Evolutionary conservation across 1,140 invertebrate species (phyloP).

Genomic region (Trichomalopsis sarcophagae): DNA sequence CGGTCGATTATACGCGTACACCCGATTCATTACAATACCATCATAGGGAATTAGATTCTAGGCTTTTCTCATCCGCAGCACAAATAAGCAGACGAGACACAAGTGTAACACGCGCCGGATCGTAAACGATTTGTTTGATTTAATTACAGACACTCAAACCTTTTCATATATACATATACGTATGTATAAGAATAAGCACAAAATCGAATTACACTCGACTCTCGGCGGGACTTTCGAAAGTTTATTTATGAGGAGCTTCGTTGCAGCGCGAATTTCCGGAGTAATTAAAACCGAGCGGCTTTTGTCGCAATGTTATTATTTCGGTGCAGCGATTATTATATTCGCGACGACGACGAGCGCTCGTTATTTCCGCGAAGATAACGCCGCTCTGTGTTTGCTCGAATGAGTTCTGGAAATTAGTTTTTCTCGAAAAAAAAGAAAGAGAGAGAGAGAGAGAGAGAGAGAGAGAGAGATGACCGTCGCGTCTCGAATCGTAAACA

Average conservation of each 20-base stretch:
- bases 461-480: too few relatives aligned
- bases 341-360: neutral
- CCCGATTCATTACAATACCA: neutral
- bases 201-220: neutral
- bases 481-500: too few relatives aligned
- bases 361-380: neutral
- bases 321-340: neutral
- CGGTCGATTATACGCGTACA: neutral
- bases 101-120: slow-evolving; percentile 27
- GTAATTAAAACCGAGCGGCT: neutral
- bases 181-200: neutral
- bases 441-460: too few relatives aligned
- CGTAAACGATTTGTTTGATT: slow-evolving; percentile 24
- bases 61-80: neutral
- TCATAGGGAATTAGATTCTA: neutral
- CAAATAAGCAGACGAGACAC: neutral
- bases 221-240: neutral
- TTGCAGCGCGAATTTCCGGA: neutral
- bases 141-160: neutral
- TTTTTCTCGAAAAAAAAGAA: neutral
- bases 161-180: neutral
- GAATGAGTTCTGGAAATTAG: neutral
- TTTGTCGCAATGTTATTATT: neutral
- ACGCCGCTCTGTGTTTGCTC: neutral
- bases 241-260: neutral